Conservation (phyloP, 2,113 vertebrate genomes). For the Gallinago undulata region DNA sequence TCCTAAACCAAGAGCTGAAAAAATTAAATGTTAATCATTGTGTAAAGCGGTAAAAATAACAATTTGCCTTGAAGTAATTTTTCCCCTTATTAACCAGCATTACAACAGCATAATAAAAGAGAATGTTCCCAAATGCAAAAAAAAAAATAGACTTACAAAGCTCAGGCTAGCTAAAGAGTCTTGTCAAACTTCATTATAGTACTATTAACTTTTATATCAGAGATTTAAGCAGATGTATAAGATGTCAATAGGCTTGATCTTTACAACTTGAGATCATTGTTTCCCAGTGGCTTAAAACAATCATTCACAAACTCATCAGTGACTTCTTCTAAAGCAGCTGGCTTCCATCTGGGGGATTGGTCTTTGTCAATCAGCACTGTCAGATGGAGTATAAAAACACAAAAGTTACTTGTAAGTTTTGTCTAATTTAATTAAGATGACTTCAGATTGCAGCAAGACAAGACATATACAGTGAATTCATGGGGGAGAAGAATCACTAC, state of each 20-base stretch:
- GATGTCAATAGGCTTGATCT: background rate
- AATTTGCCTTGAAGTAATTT: background rate
- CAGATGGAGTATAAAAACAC: background rate
- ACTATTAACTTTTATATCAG: background rate
- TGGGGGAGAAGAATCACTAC: background rate
- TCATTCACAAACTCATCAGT: conserved; percentile 80
- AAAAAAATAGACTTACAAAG: background rate
- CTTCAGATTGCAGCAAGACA: background rate
- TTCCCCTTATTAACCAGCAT: background rate
- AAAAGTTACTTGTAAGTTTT: background rate
- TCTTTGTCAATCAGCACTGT: conserved; percentile 93
- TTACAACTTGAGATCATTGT: conserved; percentile 83
- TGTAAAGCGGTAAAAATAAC: background rate
- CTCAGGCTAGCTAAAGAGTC: background rate
- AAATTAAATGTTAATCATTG: background rate
- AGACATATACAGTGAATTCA: background rate
- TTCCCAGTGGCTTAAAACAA: conserved; percentile 86
- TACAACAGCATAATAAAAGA: background rate
- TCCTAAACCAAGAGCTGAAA: background rate
- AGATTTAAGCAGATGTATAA: background rate
- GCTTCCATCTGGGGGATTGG: conserved; percentile 89
- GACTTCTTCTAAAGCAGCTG: conserved; percentile 82
- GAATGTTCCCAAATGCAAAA: background rate
- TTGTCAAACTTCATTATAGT: background rate
- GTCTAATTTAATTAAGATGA: background rate